Evolutionary conservation across 2,797 vertebrate species (phyloP).

Genomic region (Tinamus major): DNA sequence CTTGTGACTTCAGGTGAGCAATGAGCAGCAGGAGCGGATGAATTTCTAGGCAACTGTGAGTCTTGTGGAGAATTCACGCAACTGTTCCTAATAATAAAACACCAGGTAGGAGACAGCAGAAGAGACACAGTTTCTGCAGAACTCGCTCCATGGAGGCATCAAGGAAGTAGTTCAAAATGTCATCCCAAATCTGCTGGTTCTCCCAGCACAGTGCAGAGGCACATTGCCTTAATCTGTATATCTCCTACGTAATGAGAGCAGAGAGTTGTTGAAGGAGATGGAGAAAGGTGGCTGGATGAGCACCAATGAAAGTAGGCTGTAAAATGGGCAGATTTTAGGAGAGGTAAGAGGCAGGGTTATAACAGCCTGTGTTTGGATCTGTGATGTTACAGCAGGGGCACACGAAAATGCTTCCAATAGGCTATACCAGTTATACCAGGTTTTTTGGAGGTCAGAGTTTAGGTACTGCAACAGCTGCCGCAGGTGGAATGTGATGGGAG

Average conservation of each 20-base stretch:
- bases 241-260: not conserved
- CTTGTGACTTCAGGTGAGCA: conserved; percentile 69
- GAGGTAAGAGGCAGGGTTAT: rapidly evolving
- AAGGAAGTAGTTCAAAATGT: not conserved
- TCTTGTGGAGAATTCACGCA: not conserved
- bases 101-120: conserved; percentile 22
- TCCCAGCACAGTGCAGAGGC: not conserved
- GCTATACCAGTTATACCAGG: not conserved
- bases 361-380: not conserved
- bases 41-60: conserved; percentile 62
- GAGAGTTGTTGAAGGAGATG: not conserved
- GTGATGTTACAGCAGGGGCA: not conserved
- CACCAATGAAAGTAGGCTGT: not conserved
- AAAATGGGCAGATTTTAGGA: not conserved
- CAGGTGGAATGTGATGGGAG: not conserved
- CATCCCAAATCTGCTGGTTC: not conserved
- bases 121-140: not conserved
- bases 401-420: conserved; percentile 10
- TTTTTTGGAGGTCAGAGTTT: not conserved
- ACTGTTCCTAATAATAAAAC: conserved; percentile 63
- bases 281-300: not conserved
- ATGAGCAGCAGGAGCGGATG: conserved; percentile 65
- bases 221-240: not conserved
- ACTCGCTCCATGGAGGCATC: rapidly evolving
- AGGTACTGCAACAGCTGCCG: conserved; percentile 13